Percentiles rank a stretch among this genome's conserved stretches.
Conservation (phyloP, 2,113 vertebrate genomes). For the Ptilonorhynchus violaceus region DNA sequence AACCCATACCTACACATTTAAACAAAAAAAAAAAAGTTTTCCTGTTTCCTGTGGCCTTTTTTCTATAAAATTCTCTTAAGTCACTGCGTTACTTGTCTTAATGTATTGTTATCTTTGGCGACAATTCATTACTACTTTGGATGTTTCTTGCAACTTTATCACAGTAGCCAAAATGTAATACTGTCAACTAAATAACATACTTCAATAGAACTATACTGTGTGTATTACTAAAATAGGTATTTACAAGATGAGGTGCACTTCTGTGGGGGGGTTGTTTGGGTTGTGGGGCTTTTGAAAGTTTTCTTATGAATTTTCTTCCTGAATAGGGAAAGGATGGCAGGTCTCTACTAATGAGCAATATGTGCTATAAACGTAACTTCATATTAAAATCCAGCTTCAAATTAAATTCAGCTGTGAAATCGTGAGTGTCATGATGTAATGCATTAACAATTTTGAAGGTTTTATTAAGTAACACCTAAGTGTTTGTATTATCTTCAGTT, state of each 20-base stretch:
- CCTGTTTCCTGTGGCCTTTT: neutral
- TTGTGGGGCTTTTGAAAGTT: accelerated
- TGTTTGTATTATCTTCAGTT: neutral
- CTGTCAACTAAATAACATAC: neutral
- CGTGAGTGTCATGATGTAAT: neutral
- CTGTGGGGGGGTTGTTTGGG: neutral
- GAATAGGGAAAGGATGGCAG: neutral
- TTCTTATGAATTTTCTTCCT: neutral
- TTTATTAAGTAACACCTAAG: neutral
- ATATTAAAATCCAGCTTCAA: neutral
- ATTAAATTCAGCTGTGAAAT: neutral
- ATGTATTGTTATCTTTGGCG: neutral
- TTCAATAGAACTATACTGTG: neutral
- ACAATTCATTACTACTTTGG: neutral
- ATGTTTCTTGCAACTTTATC: neutral
- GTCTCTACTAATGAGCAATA: neutral
- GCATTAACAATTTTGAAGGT: neutral
- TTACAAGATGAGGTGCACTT: neutral
- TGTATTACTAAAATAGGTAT: neutral
- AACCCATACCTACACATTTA: accelerated
- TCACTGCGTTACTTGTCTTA: neutral
- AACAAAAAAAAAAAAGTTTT: neutral
- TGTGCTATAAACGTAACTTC: neutral
- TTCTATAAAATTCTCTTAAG: neutral
- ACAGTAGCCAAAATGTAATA: neutral